A percentile compares a stretch with the other conserved stretches of the same genome.
phyloP scores from a whole-genome alignment of 2,888 invertebrate species.

The Lymantria dispar region DNA sequence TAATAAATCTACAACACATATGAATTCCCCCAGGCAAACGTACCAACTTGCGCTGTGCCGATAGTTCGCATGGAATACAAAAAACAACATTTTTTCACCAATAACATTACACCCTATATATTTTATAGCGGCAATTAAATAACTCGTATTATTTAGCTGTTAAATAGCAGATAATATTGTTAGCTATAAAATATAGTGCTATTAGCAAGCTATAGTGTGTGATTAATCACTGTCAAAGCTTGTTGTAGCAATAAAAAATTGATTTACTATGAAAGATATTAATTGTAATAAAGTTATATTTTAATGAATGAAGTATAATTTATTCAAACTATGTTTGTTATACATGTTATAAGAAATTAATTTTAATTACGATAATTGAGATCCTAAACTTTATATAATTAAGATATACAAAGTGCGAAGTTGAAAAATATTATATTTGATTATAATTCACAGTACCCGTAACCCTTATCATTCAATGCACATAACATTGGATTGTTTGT shows the following conservation, averaged over 20 bases:
- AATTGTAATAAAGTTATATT: not conserved
- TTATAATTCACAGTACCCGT: constrained; percentile 5
- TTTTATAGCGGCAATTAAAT: constrained; percentile 7
- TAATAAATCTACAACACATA: constrained; percentile 17
- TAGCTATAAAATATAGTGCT: constrained; percentile 1
- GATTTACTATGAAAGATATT: not conserved
- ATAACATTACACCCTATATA: constrained; percentile 19
- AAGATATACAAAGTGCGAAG: not conserved
- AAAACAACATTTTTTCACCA: constrained; percentile 69
- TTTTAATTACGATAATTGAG: not conserved
- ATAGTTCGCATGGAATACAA: constrained; percentile 67
- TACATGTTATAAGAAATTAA: not conserved
- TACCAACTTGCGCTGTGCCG: constrained; percentile 80
- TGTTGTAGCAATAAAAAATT: not conserved
- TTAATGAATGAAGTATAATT: not conserved
- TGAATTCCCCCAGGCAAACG: constrained; percentile 40
- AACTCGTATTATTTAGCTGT: constrained; percentile 3
- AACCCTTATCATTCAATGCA: constrained; percentile 6
- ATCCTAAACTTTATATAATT: not conserved
- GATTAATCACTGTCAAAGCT: not conserved
- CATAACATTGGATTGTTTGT: constrained; percentile 5
- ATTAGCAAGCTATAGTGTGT: constrained; percentile 6
- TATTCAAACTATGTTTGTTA: not conserved
- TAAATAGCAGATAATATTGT: not conserved
- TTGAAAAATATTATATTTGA: not conserved